A percentile compares a stretch with the other conserved stretches of the same genome.
phyloP scores from a whole-genome alignment of 53 echinoderm and acorn worm genomes.

The Holothuria scabra region DNA sequence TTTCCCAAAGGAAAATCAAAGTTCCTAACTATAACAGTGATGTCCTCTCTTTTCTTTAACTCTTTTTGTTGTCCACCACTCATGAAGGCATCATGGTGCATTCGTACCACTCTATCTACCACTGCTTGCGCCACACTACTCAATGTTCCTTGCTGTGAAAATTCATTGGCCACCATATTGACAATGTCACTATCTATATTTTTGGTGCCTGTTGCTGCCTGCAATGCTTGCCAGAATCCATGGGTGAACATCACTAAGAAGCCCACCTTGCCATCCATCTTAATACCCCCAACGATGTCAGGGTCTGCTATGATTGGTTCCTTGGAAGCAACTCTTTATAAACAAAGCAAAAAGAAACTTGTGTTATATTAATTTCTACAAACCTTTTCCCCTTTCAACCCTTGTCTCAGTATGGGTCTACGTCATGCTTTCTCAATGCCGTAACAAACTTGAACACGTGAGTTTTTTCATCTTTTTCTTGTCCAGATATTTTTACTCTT shows the following conservation, averaged over 20 bases:
- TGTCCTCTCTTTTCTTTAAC: slow-evolving; percentile 87
- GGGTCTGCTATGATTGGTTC: slow-evolving; percentile 97
- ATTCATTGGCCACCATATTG: slow-evolving; percentile 83
- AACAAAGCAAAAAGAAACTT: not conserved
- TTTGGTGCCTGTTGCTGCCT: slow-evolving; percentile 75
- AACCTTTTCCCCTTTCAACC: not conserved
- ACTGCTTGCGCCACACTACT: slow-evolving; percentile 94
- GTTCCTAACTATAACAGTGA: slow-evolving; percentile 86
- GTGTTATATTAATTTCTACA: not conserved
- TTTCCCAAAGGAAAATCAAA: slow-evolving; percentile 81
- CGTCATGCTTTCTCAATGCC: not conserved
- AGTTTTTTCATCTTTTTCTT: not conserved
- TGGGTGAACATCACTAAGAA: slow-evolving; percentile 91
- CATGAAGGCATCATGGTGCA: slow-evolving; percentile 86
- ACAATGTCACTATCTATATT: slow-evolving; percentile 88
- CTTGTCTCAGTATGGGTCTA: not conserved
- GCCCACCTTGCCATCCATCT: slow-evolving; percentile 55
- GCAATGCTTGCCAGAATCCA: slow-evolving; percentile 84
- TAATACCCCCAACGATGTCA: slow-evolving; percentile 89
- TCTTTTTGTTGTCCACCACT: slow-evolving; percentile 55
- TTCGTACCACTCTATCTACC: slow-evolving; percentile 90
- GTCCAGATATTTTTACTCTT: too few relatives aligned
- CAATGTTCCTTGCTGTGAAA: slow-evolving; percentile 79
- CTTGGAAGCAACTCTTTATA: slow-evolving; percentile 69
- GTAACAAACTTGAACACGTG: not conserved